phyloP scores from a whole-genome alignment of 2,113 vertebrate species.

The Pygoscelis antarcticus region DNA sequence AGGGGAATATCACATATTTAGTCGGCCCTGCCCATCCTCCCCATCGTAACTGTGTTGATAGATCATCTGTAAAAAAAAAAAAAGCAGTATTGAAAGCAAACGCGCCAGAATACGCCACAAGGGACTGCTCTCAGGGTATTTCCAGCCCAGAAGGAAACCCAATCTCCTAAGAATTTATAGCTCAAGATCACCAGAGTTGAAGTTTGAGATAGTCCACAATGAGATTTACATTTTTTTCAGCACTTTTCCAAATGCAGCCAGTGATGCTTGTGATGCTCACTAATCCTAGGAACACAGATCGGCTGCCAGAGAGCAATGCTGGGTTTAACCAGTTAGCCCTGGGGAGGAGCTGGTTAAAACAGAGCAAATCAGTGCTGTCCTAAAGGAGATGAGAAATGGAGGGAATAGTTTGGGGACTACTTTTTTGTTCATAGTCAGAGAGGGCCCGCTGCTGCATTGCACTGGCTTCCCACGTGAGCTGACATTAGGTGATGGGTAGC shows the following conservation, averaged over 20 bases:
- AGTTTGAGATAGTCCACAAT: not conserved
- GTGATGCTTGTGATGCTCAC: not conserved
- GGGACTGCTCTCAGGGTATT: not conserved
- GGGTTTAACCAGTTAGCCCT: not conserved
- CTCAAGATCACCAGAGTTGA: not conserved
- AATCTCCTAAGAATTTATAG: not conserved
- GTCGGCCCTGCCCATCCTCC: not conserved
- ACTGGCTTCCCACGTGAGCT: not conserved
- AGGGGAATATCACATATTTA: not conserved
- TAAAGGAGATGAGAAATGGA: not conserved
- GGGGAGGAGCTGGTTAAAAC: not conserved
- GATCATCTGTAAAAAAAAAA: not conserved
- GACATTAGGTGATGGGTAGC: not conserved
- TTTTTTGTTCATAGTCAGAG: not conserved
- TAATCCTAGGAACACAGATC: not conserved
- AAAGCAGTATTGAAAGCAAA: not conserved
- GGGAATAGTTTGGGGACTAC: not conserved
- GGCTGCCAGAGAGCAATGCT: not conserved
- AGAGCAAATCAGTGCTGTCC: not conserved
- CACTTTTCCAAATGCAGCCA: not conserved
- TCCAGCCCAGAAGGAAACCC: not conserved
- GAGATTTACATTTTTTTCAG: not conserved
- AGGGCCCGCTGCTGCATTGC: not conserved
- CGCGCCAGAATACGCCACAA: fast-evolving
- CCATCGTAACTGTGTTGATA: not conserved